Evolutionary conservation across 2,888 invertebrate species (phyloP).

Genomic region (Noctua pronuba): DNA sequence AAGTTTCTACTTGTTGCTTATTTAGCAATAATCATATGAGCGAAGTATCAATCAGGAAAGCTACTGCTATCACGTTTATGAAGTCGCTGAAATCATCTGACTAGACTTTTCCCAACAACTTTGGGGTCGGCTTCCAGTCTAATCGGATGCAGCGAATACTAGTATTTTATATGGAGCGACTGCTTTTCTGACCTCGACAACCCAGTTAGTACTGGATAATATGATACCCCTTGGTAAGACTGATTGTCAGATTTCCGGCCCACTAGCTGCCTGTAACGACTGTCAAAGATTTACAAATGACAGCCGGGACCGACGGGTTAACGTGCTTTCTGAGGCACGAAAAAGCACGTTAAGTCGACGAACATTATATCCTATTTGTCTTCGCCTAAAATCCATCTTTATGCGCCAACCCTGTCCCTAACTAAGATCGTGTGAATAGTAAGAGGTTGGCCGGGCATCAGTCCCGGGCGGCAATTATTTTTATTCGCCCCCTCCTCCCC

Average conservation of each 20-base stretch:
- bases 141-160: neutral
- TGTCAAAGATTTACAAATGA: neutral
- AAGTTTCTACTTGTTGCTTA: neutral
- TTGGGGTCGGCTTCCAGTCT: neutral
- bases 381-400: neutral
- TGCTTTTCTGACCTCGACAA: neutral
- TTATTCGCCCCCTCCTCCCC: constrained; percentile 79
- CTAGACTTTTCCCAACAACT: neutral
- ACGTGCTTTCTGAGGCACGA: neutral
- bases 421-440: constrained; percentile 82
- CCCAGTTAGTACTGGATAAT: neutral
- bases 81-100: neutral
- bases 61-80: neutral
- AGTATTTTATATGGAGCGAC: neutral
- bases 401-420: constrained; percentile 75
- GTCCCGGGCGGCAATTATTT: constrained; percentile 83
- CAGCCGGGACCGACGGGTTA: neutral
- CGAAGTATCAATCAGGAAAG: neutral
- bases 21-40: neutral
- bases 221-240: neutral
- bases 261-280: neutral
- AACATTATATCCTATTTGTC: neutral
- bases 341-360: neutral
- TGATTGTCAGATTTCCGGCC: neutral
- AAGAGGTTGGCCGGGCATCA: constrained; percentile 80